A percentile compares a stretch with the other conserved stretches of the same genome.
These are phyloP conservation scores for Lasiurus cinereus DNA, from an alignment of 2,113 vertebrate genomes.

Conservation along the genomic window DNA sequence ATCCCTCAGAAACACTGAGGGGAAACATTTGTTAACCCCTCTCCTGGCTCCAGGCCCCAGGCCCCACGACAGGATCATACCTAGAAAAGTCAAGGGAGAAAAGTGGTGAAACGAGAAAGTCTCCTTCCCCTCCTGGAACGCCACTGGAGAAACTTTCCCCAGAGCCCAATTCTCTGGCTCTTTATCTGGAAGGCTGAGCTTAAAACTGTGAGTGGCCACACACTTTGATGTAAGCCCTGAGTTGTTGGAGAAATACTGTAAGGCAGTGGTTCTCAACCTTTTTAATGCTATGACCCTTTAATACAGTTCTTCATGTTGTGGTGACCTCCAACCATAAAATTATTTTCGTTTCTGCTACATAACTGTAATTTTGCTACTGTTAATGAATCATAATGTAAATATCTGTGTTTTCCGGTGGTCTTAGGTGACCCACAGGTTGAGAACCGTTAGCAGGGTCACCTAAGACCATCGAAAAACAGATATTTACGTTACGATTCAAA, in stretches of 20 bases:
- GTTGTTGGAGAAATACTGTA: not conserved
- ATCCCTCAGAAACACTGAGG: slow-evolving; percentile 82
- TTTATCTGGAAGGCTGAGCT: slow-evolving; percentile 14
- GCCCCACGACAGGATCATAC: slow-evolving; percentile 59
- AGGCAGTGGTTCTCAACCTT: not conserved
- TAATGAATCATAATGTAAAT: too few species aligned
- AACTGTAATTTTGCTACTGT: too few species aligned
- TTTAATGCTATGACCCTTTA: too few species aligned
- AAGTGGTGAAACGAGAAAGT: not conserved
- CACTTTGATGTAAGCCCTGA: not conserved
- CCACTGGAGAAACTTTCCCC: not conserved
- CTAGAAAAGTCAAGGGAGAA: not conserved
- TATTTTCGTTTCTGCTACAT: too few species aligned
- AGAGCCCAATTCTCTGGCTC: not conserved
- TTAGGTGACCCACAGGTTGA: too few species aligned
- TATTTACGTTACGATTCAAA: too few species aligned
- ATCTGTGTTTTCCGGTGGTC: too few species aligned
- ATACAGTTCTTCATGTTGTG: too few species aligned
- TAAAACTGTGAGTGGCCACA: not conserved
- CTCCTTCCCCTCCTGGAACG: not conserved
- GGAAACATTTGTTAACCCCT: slow-evolving; percentile 83
- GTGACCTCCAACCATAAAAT: too few species aligned
- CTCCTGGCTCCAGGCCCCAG: slow-evolving; percentile 74
- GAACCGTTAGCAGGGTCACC: too few species aligned
- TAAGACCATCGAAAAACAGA: too few species aligned